These are phyloP conservation scores for Pachyrhynchus sulphureomaculatus DNA, from an alignment of 1,140 invertebrate genomes.

Conservation along the genomic window DNA sequence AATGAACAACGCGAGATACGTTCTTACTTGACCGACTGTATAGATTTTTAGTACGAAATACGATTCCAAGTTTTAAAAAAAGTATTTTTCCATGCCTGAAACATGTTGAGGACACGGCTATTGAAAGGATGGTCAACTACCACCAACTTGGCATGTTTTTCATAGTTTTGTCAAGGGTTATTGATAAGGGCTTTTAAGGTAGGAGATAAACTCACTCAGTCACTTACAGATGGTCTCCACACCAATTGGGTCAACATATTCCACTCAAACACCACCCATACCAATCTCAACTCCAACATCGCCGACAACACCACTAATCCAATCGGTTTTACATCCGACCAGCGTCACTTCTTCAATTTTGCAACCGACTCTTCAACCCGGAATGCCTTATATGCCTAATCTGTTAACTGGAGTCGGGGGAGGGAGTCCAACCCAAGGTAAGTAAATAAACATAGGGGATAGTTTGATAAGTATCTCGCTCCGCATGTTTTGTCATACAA, in stretches of 20 bases:
- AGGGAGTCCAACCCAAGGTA: slow-evolving; percentile 16
- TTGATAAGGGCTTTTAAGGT: too few relatives aligned
- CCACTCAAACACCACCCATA: slow-evolving; percentile 7
- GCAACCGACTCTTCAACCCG: slow-evolving; percentile 33
- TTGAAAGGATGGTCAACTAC: too few relatives aligned
- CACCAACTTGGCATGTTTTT: too few relatives aligned
- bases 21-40: too few relatives aligned
- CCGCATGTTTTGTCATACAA: too few relatives aligned
- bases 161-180: too few relatives aligned
- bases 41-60: too few relatives aligned
- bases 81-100: too few relatives aligned
- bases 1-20: too few relatives aligned
- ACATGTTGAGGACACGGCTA: too few relatives aligned
- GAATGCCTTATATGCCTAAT: slow-evolving; percentile 38
- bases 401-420: slow-evolving; percentile 17
- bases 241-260: slow-evolving; percentile 55
- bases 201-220: neutral
- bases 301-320: slow-evolving; percentile 11
- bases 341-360: slow-evolving; percentile 12
- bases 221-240: slow-evolving; percentile 59
- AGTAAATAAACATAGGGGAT: neutral
- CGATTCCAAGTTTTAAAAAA: too few relatives aligned
- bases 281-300: slow-evolving; percentile 3
- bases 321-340: slow-evolving; percentile 18
- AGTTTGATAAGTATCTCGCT: too few relatives aligned